A percentile compares a stretch with the other conserved stretches of the same genome.
phyloP scores from a whole-genome alignment of 2,888 invertebrate species.

The Polylopha cassiicola region DNA sequence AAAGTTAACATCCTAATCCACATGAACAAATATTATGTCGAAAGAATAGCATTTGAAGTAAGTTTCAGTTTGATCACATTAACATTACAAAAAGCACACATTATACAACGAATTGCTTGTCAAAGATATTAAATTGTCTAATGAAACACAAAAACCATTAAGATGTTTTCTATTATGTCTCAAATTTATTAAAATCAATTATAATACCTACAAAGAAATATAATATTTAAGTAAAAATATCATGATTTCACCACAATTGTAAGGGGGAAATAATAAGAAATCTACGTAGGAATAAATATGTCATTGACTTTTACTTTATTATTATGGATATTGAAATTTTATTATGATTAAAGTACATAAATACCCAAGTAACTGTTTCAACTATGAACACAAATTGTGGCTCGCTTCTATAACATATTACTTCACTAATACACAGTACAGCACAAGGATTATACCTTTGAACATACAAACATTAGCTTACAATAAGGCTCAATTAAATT shows the following conservation, averaged over 20 bases:
- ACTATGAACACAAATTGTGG: constrained; percentile 75
- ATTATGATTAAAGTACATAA: constrained; percentile 59
- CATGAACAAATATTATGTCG: constrained; percentile 3
- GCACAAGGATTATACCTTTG: constrained; percentile 52
- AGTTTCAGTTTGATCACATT: constrained; percentile 14
- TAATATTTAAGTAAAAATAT: constrained; percentile 49
- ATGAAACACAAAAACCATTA: constrained; percentile 49
- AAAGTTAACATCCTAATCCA: constrained; percentile 9
- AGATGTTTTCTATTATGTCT: constrained; percentile 60
- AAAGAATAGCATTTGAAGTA: constrained; percentile 6
- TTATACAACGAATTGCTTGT: constrained; percentile 33
- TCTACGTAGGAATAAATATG: constrained; percentile 42
- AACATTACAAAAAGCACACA: constrained; percentile 45
- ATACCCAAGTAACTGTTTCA: constrained; percentile 62
- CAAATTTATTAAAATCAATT: constrained; percentile 54
- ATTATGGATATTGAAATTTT: constrained; percentile 59
- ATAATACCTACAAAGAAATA: constrained; percentile 55
- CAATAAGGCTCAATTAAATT: constrained; percentile 49
- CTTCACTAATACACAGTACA: constrained; percentile 60
- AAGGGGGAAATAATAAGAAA: constrained; percentile 44
- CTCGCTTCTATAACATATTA: constrained; percentile 55
- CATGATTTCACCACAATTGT: constrained; percentile 65
- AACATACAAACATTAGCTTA: constrained; percentile 55
- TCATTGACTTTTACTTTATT: constrained; percentile 46
- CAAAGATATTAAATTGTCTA: constrained; percentile 46